Evolutionary conservation across 2,113 vertebrate species (phyloP), one percentile per base, ranked within the genome.

Genomic region (Periophthalmodon schlosseri): DNA sequence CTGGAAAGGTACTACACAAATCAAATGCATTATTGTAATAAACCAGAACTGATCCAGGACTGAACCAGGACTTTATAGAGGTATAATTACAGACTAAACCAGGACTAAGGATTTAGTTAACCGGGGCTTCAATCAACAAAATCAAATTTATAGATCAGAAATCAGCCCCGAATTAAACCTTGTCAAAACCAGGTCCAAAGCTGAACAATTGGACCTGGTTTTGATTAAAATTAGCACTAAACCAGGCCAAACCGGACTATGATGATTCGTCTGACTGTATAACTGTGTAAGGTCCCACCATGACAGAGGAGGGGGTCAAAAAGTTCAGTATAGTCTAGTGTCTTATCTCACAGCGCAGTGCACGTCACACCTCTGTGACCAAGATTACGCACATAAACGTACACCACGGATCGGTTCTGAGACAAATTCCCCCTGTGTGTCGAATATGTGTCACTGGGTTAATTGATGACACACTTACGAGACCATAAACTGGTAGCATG

Each of bases 291-390:
- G 15, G 16, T 14, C 50, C 5, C 4, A 52, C 16, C 1, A 16
- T 52, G 74, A 34, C 33, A 66, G 58, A 50, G 65, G 6, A 34
- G 88, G 87, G 84, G 89, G 84, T 85, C 75, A 76, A 74, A 85
- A 77, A 81, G 77, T 86, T 91, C 21, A 23, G 39, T 11, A 44
- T 44, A 44, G 39, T 44, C 1, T 7, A 44, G 39, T 10, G 39
- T 44, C 72, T 91, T 92, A 90, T 91, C 91, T 87, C 67, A 69
- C 79, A 79, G 39, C 65, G 67, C 89, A 88, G 90, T 88, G 86
- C 82, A 88, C 82, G 86, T 88, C 85, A 84, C 89, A 91, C 86
- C 86, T 85, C 86, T 81, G 76, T 85, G 83, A 77, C 58, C 81
- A 80, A 34, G 28, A 63, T 47, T 61, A 75, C 34, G 39, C 67